Evolutionary conservation across 2,113 vertebrate species (phyloP), one percentile per base, ranked within the genome.

Genomic region (Motacilla tschutschensis): DNA sequence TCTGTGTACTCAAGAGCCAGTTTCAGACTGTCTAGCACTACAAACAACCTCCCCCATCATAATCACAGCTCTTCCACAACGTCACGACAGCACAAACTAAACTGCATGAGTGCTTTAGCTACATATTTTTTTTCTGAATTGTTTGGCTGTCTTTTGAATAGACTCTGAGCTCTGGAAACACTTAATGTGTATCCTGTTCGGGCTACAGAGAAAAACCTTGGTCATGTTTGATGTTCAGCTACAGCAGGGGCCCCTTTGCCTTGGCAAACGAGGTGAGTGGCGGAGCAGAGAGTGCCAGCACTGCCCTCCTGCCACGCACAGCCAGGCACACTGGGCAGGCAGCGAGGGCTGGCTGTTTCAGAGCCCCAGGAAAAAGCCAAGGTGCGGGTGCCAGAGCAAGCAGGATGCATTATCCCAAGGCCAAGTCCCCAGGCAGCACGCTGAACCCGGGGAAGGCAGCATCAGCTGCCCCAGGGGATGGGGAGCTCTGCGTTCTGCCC

Each of bases 401-500:
- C 62, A 77, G 59, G 65, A 76, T 43, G 43, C 26, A 8, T 38
- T 65, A 33, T 16, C 7, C 47, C 40, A 46, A 6, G 17, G 38
- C 50, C 2, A 46, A 10, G 35, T 71, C 72, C 69, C 50, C 70
- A 63, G 0, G 17, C 26, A 63, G 12, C 62, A 46, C 0, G 5
- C 20, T 64, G 57, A 79, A 6, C 17, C 2, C 26, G 2, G 17
- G 76, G 53, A 89, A 92, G 64, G 54, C 63, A 89, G 69, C 79
- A 71, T 29, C 47, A 55, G 66, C 54, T 58, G 48, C 29, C 90
- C 25, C 13, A 46, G 28, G 80, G 82, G 62, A 71, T 77, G 46
- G 66, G 67, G 47, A 85, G 74, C 92, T 92, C 79, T 83, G 51
- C 58, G 48, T 33, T 33, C 48, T 88, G 85, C 74, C 67, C 66